Base-by-base conservation (phyloP, 2,113 vertebrate genomes). In the Hemiprocne comata region DNA sequence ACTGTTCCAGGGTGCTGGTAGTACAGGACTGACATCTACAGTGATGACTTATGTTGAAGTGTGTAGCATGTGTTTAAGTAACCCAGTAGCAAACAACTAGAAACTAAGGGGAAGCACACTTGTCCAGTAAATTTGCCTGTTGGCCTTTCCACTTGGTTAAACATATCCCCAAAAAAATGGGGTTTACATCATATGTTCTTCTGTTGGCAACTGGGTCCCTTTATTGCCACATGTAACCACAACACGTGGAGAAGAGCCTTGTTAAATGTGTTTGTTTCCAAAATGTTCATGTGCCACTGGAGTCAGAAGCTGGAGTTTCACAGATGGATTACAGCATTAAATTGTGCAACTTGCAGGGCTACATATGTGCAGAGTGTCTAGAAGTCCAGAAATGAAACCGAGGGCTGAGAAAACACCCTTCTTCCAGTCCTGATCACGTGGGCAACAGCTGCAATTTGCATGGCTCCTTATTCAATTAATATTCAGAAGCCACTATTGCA, bases 361-460 rank as follows among this genome's bases (percentile, higher is more conserved):
- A 11, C 88, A 85, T 81, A 90, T 85, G 88, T 33, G 80, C 90
- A 72, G 58, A 25, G 17, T 87, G 85, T 94, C 91, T 91, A 57
- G 53, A 93, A 93, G 70, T 79, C 86, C 26, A 0, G 79, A 79
- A 81, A 38, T 78, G 40, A 81, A 94, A 92, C 17, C 0, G 0
- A 53, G 58, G 76, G 75, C 82, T 81, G 72, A 92, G 90, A 75
- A 95, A 93, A 94, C 55, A 78, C 79, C 57, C 61, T 4, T 84
- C 28, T 81, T 78, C 61, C 83, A 81, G 80, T 81, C 40, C 40
- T 28, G 58, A 7, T n/a, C 36, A n/a, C 73, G n/a, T 0, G 20
- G 80, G 88, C 90, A 96, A 79, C 93, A 95, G 83, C 92, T 95
- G 95, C 92, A 96, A 89, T 93, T 96, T 94, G 66, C 86, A 87